Evolutionary conservation across 2,797 vertebrate genomes (phyloP), one percentile per base, ranked within the genome.

Genomic region (Sebastiscus tertius): DNA sequence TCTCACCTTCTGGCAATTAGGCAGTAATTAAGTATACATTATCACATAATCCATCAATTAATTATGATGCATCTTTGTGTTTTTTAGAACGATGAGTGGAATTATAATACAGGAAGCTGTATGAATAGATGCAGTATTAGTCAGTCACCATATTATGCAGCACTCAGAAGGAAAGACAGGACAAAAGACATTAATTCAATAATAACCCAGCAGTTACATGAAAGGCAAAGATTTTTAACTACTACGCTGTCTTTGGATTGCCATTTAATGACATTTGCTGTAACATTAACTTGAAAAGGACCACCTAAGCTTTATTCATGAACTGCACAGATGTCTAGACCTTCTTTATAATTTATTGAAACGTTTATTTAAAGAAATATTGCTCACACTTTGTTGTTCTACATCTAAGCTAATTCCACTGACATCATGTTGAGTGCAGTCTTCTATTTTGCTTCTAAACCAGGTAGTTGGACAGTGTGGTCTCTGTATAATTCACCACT

Each of bases 401-500:
- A 9, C 54, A 56, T n/a, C 34, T 24, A 42, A 34, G 29, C 52
- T 68, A 29, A 66, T 71, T 26, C 52, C 52, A 46, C 46, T 56
- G 42, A 78, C 20, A 68, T 33, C 20, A 68, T 33, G 55, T 26
- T 65, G 60, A 70, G 54, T 11, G 5, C 20, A 20, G 14, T 66
- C 13, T 55, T 70, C 55, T 61, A 14, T 76, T 75, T 88, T 72
- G 60, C 56, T 71, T 83, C 46, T 11, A 65, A 70, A 71, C 33
- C 75, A 79, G 63, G 52, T 42, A 66, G 77, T 85, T 75, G 11
- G 36, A 66, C 62, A 61, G 59, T 34, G 34, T 67, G 71, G 24
- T 52, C 59, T 84, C 36, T 88, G 34, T 86, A 79, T 90, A 87
- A 87, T 89, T 91, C 59, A 82, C 58, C 31, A 76, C 49, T 83